phyloP scores from a whole-genome alignment of 2,888 invertebrate genomes.

The Antheraea assamensis region DNA sequence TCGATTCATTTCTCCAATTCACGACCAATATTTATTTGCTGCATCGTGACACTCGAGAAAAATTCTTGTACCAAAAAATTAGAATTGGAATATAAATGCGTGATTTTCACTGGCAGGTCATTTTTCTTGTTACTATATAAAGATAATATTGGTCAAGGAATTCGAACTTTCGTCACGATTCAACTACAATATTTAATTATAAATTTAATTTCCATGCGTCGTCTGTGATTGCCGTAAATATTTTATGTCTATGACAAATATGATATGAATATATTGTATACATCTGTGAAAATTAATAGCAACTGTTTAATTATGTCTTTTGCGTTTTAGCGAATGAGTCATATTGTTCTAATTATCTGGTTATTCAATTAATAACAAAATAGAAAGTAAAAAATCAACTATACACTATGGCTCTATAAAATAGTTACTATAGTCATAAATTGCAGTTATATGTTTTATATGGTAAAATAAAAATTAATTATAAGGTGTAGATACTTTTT shows the following conservation, averaged over 20 bases:
- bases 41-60: slow-evolving; percentile 73
- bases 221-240: no score
- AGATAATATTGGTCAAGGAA: slow-evolving; percentile 71
- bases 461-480: slow-evolving; percentile 3
- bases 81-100: slow-evolving; percentile 67
- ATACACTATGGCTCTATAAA: neutral
- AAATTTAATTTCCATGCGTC: slow-evolving; percentile 4
- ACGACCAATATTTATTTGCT: slow-evolving; percentile 76
- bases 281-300: neutral
- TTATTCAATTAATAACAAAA: neutral
- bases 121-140: slow-evolving; percentile 72
- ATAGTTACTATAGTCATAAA: neutral
- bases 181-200: slow-evolving; percentile 21
- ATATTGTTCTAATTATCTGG: neutral
- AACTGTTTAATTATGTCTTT: neutral
- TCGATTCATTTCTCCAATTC: slow-evolving; percentile 77
- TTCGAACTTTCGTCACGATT: slow-evolving; percentile 35
- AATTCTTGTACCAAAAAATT: slow-evolving; percentile 74
- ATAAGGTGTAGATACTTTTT: slow-evolving; percentile 51
- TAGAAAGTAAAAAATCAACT: neutral
- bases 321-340: neutral
- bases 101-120: slow-evolving; percentile 64
- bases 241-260: no score
- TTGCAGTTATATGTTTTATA: neutral
- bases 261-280: no score